Evolutionary conservation across 2,113 vertebrate species (phyloP), one percentile per base, ranked within the genome.

Genomic region (Hiodon alosoides): DNA sequence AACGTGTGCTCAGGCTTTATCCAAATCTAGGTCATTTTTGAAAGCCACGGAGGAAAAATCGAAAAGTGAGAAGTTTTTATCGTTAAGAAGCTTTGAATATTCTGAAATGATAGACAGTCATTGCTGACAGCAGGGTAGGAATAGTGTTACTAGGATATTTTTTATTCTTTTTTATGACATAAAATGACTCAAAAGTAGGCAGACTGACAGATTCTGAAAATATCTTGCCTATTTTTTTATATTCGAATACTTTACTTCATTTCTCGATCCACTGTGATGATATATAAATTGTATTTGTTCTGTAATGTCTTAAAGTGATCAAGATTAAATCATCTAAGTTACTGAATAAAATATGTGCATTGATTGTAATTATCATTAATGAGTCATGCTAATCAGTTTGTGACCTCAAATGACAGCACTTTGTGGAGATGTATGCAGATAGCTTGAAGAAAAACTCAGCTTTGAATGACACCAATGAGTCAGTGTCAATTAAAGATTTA

Each of bases 301-400:
- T 60, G 17, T 4, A 58, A 58, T 48, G 57, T 11, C 46, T 57
- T n/a, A 62, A 84, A 83, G 78, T 69, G 80, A 59, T 67, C 16
- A 76, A 83, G 79, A 84, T 82, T 85, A 87, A 31, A 31, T 31
- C 0, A 31, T 31, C 31, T 31, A 31, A 31, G 2, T 31, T 31
- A 31, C 31, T 89, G 83, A 88, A 90, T 90, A 89, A 90, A 89
- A 89, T 85, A 90, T 87, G 83, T 77, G 84, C 79, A 82, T 83
- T 79, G 78, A 82, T 85, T 82, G 78, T 83, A 81, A 88, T 90
- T 86, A 82, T 82, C 88, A 89, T 87, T 85, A 87, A 90, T 86
- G 82, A 82, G 82, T 85, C 80, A 86, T 87, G 84, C 83, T 87
- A 88, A 89, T 90, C 81, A 86, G 82, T 83, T 87, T 77, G 82